Percentiles rank a stretch among this genome's conserved stretches.
Conservation (phyloP, 2,888 invertebrate genomes). For the Aphodius granarius region DNA sequence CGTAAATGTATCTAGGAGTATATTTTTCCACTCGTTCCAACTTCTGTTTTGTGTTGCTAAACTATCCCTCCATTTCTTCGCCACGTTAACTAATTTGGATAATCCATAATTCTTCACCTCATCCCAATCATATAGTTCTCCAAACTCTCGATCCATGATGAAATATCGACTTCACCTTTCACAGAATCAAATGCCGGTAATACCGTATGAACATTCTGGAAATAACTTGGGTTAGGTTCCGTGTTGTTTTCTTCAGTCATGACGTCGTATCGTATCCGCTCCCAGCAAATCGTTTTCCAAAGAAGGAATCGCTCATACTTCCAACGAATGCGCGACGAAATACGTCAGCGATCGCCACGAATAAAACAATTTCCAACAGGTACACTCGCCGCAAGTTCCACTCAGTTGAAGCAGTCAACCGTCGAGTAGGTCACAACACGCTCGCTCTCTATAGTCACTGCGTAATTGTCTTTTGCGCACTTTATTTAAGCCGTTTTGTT, state of each 20-base stretch:
- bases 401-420: background rate
- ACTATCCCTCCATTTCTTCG: constrained; percentile 33
- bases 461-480: no score
- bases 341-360: background rate
- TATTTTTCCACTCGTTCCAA: constrained; percentile 23
- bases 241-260: background rate
- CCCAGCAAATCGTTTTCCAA: background rate
- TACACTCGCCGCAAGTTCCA: background rate
- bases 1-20: background rate
- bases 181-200: constrained; percentile 22
- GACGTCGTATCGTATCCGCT: background rate
- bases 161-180: constrained; percentile 21
- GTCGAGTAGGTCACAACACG: no score
- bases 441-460: no score
- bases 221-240: constrained; percentile 9
- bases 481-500: no score
- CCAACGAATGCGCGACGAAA: background rate
- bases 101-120: constrained; percentile 32
- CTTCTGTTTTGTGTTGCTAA: constrained; percentile 12
- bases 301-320: constrained; percentile 1
- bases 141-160: constrained; percentile 31
- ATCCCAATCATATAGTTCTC: constrained; percentile 32
- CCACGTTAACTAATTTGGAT: constrained; percentile 32
- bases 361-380: background rate
- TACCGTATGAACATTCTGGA: constrained; percentile 5